Percentiles rank a stretch among this genome's conserved stretches.
Evolutionary conservation across 1,140 invertebrate genomes (phyloP).

Genomic region (Drosophila tani): DNA sequence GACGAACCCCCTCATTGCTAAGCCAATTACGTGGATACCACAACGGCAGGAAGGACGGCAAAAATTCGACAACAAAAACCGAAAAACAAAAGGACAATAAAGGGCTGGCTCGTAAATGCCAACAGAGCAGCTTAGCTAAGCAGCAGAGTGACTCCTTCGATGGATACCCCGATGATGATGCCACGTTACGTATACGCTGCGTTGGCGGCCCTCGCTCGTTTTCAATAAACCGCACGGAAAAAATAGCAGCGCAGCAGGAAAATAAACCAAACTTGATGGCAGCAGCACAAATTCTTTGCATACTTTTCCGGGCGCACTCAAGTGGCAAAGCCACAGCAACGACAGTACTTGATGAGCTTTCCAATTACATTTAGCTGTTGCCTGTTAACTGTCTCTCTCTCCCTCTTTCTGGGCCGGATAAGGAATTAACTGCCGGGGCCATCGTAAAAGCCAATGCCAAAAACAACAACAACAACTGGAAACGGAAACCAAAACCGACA

Average conservation of each 20-base stretch:
- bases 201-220: constrained; percentile 34
- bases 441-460: constrained; percentile 51
- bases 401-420: constrained; percentile 32
- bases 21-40: constrained; percentile 67
- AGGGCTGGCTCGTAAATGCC: constrained; percentile 70
- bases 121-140: constrained; percentile 36
- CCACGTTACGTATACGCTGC: constrained; percentile 54
- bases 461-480: background rate
- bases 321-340: constrained; percentile 51
- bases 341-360: constrained; percentile 70
- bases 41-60: constrained; percentile 16
- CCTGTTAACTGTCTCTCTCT: constrained; percentile 52
- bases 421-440: constrained; percentile 63
- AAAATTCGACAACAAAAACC: constrained; percentile 28
- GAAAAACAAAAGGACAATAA: constrained; percentile 77
- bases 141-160: constrained; percentile 24
- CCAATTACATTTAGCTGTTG: constrained; percentile 72
- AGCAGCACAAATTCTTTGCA: constrained; percentile 59
- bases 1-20: constrained; percentile 28
- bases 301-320: constrained; percentile 67
- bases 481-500: constrained; percentile 9
- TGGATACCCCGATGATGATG: constrained; percentile 7
- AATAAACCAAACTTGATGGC: constrained; percentile 52
- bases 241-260: constrained; percentile 34
- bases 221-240: constrained; percentile 67